Conservation (phyloP, 2,113 vertebrate genomes). For the Indri indri region DNA sequence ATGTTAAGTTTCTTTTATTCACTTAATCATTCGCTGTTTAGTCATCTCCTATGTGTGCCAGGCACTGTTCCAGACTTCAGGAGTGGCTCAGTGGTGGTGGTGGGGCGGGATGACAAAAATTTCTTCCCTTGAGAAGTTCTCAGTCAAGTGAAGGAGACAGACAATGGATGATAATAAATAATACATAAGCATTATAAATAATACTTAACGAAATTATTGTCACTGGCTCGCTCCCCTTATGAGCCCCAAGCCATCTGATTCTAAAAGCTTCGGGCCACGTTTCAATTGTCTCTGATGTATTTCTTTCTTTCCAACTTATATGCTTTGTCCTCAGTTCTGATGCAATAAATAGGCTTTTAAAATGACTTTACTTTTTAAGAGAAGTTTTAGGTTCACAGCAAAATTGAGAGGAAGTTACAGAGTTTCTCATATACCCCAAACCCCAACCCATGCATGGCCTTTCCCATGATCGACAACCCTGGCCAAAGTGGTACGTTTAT, state of each 20-base stretch:
- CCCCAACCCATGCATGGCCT: neutral
- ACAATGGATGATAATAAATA: neutral
- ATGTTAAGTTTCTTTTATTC: neutral
- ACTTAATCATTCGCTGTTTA: neutral
- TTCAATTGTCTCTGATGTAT: neutral
- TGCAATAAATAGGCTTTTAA: neutral
- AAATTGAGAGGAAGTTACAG: neutral
- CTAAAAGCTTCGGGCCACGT: neutral
- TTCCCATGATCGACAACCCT: neutral
- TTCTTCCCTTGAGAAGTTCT: neutral
- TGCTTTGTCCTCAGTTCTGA: neutral
- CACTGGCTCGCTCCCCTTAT: neutral
- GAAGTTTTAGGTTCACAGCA: neutral
- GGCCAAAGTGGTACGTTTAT: neutral
- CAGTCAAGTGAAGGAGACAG: neutral
- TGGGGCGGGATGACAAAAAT: neutral
- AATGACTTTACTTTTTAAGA: neutral
- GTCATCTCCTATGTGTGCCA: neutral
- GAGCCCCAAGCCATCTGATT: neutral
- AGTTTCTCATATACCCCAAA: neutral
- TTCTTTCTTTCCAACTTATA: neutral
- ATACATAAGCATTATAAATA: neutral
- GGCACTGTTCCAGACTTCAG: neutral
- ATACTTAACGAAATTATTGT: neutral
- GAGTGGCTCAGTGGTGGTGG: neutral